A percentile compares a stretch with the other conserved stretches of the same genome.
Conservation (phyloP, 1,140 invertebrate genomes). For the Drosophila truncata region DNA sequence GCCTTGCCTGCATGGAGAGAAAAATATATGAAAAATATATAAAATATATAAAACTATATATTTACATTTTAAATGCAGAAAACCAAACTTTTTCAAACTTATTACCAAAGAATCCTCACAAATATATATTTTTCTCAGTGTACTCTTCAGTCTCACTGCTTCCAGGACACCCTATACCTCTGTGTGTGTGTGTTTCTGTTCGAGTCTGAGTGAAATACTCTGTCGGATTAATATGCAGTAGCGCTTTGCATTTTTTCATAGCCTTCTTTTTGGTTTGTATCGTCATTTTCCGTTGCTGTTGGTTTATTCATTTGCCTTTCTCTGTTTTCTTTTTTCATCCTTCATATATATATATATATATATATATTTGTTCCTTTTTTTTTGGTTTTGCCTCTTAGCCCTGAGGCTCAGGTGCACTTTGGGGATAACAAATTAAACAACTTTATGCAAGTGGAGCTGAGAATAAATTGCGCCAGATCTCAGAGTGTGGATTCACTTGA, state of each 20-base stretch:
- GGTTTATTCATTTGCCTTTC: conserved; percentile 78
- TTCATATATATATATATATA: conserved; percentile 8
- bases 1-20: conserved; percentile 18
- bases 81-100: neutral
- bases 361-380: neutral
- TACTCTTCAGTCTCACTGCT: conserved; percentile 1
- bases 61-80: too few relatives aligned
- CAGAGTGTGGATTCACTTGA: conserved; percentile 31
- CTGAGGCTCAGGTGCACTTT: conserved; percentile 76
- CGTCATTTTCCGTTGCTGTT: conserved; percentile 57
- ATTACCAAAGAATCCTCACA: neutral
- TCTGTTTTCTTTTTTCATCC: conserved; percentile 26
- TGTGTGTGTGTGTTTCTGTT: neutral
- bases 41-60: neutral
- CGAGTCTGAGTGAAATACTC: conserved; percentile 75
- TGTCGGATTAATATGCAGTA: conserved; percentile 82
- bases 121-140: neutral
- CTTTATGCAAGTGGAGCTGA: conserved; percentile 67
- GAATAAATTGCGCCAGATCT: conserved; percentile 46
- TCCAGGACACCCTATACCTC: conserved; percentile 45
- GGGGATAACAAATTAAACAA: conserved; percentile 82
- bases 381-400: conserved; percentile 29
- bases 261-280: conserved; percentile 44
- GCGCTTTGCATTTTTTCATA: conserved; percentile 69
- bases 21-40: conserved; percentile 2